Percentiles rank a stretch among this genome's conserved stretches.
phyloP scores from a whole-genome alignment of 2,113 vertebrate genomes.

The Scortum barcoo region DNA sequence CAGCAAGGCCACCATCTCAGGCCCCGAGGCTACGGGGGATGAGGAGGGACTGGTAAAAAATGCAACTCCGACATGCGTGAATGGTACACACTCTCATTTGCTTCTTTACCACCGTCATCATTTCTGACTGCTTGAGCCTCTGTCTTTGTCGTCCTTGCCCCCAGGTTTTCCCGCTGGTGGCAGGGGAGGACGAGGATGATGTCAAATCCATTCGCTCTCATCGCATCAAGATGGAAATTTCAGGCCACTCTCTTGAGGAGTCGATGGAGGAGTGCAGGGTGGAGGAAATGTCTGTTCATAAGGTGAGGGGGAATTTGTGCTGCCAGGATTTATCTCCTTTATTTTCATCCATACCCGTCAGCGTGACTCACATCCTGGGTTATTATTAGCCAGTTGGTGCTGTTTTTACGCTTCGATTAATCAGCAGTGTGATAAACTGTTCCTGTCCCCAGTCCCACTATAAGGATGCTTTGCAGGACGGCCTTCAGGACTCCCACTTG shows the following conservation, averaged over 20 bases:
- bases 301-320: conserved; percentile 67
- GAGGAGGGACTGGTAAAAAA: conserved; percentile 74
- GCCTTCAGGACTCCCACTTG: conserved; percentile 73
- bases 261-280: conserved; percentile 70
- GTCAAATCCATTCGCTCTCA: conserved; percentile 80
- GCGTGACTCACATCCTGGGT: background rate
- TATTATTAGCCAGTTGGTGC: background rate
- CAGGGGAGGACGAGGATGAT: conserved; percentile 75
- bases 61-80: background rate
- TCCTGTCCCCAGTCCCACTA: conserved; percentile 71
- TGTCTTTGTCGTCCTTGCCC: conserved; percentile 1
- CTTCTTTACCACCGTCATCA: conserved; percentile 21
- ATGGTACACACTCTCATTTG: conserved; percentile 9
- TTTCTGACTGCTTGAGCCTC: conserved; percentile 27
- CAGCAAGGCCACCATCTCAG: conserved; percentile 69
- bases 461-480: conserved; percentile 76
- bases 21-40: conserved; percentile 61
- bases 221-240: conserved; percentile 79
- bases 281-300: conserved; percentile 78
- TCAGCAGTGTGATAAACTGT: background rate
- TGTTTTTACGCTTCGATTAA: background rate
- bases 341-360: background rate
- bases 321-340: background rate
- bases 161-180: conserved; percentile 76
- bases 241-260: conserved; percentile 78